Conservation (phyloP, 2,888 invertebrate species). For the Nematopogon swammerdamellus region DNA sequence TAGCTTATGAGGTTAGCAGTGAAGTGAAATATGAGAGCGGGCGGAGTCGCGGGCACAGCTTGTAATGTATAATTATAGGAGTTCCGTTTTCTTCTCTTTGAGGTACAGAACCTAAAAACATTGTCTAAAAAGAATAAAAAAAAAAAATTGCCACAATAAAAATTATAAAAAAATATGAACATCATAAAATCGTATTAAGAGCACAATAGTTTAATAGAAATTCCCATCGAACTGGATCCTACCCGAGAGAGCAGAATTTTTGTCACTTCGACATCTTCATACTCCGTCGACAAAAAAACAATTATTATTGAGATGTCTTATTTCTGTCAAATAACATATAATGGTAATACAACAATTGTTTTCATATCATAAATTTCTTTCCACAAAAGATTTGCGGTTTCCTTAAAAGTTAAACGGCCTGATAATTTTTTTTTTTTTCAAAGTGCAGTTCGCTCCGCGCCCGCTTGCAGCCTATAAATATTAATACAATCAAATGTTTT, state of each 20-base stretch:
- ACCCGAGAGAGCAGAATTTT: background rate
- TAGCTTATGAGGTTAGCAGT: no score
- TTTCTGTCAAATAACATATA: slow-evolving; percentile 52
- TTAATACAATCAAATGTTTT: slow-evolving; percentile 59
- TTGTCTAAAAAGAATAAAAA: no score
- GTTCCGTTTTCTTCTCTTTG: no score
- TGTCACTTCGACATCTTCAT: slow-evolving; percentile 31
- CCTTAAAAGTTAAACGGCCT: slow-evolving; percentile 54
- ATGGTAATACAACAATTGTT: slow-evolving; percentile 55
- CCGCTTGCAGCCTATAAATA: slow-evolving; percentile 45
- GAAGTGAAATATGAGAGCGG: no score
- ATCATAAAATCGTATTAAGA: no score
- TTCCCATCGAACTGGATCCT: no score
- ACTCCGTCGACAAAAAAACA: slow-evolving; percentile 28
- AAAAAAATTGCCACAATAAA: no score
- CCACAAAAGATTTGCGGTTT: slow-evolving; percentile 54
- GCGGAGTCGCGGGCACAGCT: no score
- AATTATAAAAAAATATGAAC: no score
- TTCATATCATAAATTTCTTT: slow-evolving; percentile 50
- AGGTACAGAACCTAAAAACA: no score
- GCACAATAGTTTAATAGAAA: no score
- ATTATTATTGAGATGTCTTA: slow-evolving; percentile 43
- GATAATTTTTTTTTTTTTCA: slow-evolving; percentile 50
- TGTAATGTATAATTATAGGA: no score
- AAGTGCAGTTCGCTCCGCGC: background rate